A percentile compares a stretch with the other conserved stretches of the same genome.
phyloP scores from a whole-genome alignment of 2,797 vertebrate species.

The Neopelma chrysocephalum region DNA sequence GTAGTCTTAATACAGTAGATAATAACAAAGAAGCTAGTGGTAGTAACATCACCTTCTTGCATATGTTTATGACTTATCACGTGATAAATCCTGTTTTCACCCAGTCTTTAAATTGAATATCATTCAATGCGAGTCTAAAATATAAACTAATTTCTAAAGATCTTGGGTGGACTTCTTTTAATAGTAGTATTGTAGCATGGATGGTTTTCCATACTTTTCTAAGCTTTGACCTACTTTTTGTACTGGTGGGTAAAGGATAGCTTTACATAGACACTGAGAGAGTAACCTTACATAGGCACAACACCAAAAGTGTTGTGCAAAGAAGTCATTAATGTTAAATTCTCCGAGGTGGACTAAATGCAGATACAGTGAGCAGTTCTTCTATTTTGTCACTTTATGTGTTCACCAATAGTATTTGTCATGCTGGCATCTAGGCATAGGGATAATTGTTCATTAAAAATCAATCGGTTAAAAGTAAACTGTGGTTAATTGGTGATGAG shows the following conservation, averaged over 20 bases:
- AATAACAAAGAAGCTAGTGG: neutral
- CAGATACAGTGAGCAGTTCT: neutral
- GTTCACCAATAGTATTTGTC: neutral
- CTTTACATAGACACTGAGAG: neutral
- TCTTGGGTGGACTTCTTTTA: neutral
- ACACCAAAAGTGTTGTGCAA: neutral
- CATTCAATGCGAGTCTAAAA: neutral
- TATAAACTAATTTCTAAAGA: neutral
- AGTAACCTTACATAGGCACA: neutral
- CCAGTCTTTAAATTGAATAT: no score
- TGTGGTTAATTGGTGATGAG: neutral
- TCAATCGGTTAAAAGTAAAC: neutral
- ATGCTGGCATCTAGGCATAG: neutral
- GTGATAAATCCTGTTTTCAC: neutral
- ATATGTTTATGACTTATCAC: neutral
- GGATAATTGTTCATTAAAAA: neutral
- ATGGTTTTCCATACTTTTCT: neutral
- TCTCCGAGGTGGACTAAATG: neutral
- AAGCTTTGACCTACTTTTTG: neutral
- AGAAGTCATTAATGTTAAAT: neutral
- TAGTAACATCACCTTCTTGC: neutral
- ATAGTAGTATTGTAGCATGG: neutral
- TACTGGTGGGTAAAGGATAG: neutral
- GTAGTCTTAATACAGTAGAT: neutral
- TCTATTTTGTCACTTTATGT: neutral